Base-by-base conservation (phyloP, 2,113 vertebrate species). In the Hucho hucho region DNA sequence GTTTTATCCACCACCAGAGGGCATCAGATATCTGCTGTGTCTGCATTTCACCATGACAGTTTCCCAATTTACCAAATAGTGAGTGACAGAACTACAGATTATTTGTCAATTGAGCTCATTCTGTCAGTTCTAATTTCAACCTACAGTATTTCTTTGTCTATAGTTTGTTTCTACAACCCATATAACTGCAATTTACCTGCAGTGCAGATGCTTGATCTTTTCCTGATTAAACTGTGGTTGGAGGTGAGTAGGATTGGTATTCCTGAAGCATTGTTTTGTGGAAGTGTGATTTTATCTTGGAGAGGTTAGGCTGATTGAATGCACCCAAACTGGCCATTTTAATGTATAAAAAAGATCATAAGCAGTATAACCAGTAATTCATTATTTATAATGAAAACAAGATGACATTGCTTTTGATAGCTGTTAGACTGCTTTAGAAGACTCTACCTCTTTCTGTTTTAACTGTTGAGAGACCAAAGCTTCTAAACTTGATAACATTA, bases 1-100 rank as follows among this genome's bases (percentile, higher is more conserved):
- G 49, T 70, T 43, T 13, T 2, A 6, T 70, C 3, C 32, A 75
- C 87, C 89, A 89, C 76, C 77, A 91, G 89, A 80, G 81, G 4
- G 82, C 1, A 72, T 70, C 77, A 88, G 26, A 86, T 71, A 75
- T 61, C 75, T 77, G 4, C 14, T 56, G 73, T 77, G 16, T 22
- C 58, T 22, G 58, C 18, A 61, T 22, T 61, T 61, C 58, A 22
- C n/a, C n/a, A 22, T n/a, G 6, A 22, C 2, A 61, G 20, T 61
- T 61, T 22, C 6, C 18, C n/a, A n/a, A 16, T 49, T 49, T 14
- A 49, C 11, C 47, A 18, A 53, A 18, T 53, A 53, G 49, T 53
- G 14, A 18, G 47, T 53, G 49, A 18, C 16, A 53, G 12, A 53
- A 53, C 49, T 14, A 14, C 49, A 1, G 9, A 43, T 53, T 18